Evolutionary conservation across 2,888 invertebrate genomes (phyloP).

Genomic region (Eupithecia inturbata): DNA sequence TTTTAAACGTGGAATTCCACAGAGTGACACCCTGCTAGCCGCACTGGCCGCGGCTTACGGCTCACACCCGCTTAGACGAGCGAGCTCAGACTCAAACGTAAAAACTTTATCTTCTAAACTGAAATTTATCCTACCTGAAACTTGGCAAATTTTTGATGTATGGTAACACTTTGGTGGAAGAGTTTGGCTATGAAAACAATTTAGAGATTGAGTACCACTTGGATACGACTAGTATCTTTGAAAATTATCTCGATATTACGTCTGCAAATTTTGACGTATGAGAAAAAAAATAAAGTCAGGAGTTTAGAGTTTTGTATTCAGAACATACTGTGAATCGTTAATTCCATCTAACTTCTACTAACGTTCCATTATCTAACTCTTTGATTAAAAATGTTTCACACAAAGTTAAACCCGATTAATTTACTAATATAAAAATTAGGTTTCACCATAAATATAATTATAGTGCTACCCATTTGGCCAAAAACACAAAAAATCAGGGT

Average conservation of each 20-base stretch:
- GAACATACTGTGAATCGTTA: not conserved
- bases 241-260: not conserved
- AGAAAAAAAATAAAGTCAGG: not conserved
- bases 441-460: too few species aligned
- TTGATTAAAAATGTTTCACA: not conserved
- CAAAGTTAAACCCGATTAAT: not conserved
- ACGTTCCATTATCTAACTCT: not conserved
- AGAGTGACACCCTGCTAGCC: constrained; percentile 15
- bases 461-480: too few species aligned
- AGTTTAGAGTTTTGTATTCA: not conserved
- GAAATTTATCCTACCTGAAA: not conserved
- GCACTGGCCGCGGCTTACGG: constrained; percentile 19
- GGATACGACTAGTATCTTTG: not conserved
- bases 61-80: constrained; percentile 18
- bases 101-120: constrained; percentile 12
- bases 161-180: constrained; percentile 6
- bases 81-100: constrained; percentile 3
- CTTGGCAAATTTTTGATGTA: constrained; percentile 12
- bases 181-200: constrained; percentile 7
- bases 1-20: constrained; percentile 23
- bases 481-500: not conserved
- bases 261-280: not conserved
- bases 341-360: not conserved
- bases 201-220: not conserved
- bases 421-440: not conserved